Percentiles rank a stretch among this genome's conserved stretches.
phyloP scores from a whole-genome alignment of 1,140 invertebrate genomes.

The Argopecten irradians region DNA sequence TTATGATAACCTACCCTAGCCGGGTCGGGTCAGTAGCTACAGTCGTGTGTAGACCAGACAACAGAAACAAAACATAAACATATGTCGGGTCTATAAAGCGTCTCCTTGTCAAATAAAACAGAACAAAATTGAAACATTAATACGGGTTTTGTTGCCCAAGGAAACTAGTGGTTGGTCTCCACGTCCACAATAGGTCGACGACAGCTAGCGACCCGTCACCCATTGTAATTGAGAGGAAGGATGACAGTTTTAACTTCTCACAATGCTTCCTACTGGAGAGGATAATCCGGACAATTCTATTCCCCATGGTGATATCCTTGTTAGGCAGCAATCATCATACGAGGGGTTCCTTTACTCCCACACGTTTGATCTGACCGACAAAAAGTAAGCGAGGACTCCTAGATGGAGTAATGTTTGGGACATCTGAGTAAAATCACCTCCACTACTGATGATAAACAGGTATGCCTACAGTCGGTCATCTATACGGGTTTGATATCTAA shows the following conservation, averaged over 20 bases:
- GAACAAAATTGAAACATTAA: neutral
- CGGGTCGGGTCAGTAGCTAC: neutral
- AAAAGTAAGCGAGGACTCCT: neutral
- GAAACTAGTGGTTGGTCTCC: slow-evolving; percentile 6
- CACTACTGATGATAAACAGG: too few relatives aligned
- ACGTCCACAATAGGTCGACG: neutral
- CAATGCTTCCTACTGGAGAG: neutral
- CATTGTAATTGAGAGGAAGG: neutral
- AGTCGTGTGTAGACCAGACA: neutral
- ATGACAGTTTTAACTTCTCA: slow-evolving; percentile 3
- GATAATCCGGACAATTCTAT: neutral
- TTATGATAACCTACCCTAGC: neutral
- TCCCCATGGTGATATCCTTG: neutral
- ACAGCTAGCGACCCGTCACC: neutral
- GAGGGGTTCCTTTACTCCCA: neutral
- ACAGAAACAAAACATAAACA: neutral
- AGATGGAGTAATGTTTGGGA: neutral
- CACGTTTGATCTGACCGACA: neutral
- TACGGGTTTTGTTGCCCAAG: neutral
- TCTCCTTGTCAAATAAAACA: neutral
- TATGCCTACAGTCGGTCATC: too few relatives aligned
- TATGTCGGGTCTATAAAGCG: neutral
- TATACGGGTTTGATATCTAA: too few relatives aligned
- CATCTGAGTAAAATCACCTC: too few relatives aligned
- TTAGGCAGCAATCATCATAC: neutral